Percentiles rank a stretch among this genome's conserved stretches.
Evolutionary conservation across 2,888 invertebrate genomes (phyloP).

Genomic region (Adelognathus sp.): DNA sequence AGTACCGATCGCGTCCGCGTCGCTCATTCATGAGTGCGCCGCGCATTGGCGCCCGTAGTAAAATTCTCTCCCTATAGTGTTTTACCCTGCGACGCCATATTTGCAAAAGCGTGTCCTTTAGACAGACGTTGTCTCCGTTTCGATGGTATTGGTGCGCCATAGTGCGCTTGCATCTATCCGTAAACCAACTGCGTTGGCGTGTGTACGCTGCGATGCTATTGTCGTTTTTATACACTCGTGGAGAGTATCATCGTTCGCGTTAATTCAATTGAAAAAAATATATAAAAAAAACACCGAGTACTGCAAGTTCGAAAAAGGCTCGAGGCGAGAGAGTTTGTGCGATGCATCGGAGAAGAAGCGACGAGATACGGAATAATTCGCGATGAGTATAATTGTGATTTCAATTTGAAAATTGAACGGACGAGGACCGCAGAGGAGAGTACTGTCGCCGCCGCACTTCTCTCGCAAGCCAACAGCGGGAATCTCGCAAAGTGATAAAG

Average conservation of each 20-base stretch:
- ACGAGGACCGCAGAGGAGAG: not conserved
- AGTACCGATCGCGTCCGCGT: conserved; percentile 21
- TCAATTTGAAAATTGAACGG: not conserved
- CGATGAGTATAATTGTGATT: conserved; percentile 27
- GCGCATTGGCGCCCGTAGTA: conserved; percentile 42
- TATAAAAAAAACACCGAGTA: too few relatives aligned
- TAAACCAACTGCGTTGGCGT: conserved; percentile 4
- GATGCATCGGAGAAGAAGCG: conserved; percentile 20
- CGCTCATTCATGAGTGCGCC: conserved; percentile 27
- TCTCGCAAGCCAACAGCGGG: not conserved
- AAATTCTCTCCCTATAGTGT: conserved; percentile 30
- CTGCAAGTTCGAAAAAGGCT: too few relatives aligned
- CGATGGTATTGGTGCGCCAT: conserved; percentile 32
- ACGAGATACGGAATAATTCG: conserved; percentile 2
- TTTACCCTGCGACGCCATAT: conserved; percentile 49
- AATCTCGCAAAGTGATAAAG: not conserved
- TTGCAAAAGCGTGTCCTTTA: not conserved
- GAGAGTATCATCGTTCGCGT: not conserved
- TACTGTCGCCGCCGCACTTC: too few relatives aligned
- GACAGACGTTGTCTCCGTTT: conserved; percentile 26
- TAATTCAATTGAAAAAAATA: too few relatives aligned
- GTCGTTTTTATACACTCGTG: not conserved
- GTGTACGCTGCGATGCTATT: conserved; percentile 16
- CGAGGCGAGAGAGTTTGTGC: too few relatives aligned
- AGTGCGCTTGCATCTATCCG: conserved; percentile 2